Base-by-base conservation (phyloP, 2,797 vertebrate species). In the Merluccius polli region DNA sequence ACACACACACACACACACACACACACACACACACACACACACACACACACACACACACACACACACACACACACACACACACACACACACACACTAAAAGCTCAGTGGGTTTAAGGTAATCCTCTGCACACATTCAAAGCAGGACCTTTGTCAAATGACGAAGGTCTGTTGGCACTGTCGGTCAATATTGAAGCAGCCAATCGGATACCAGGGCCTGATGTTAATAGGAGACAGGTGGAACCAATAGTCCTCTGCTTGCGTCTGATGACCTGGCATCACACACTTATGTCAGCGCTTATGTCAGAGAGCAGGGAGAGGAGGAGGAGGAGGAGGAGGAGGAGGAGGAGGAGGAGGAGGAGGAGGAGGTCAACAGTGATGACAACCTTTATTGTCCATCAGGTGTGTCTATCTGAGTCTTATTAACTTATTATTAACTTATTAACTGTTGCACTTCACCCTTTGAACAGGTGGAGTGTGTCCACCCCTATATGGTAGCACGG, bases 161-260 rank as follows among this genome's bases (percentile, higher is more conserved):
- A n/a, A n/a, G n/a, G n/a, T n/a, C n/a, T n/a, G n/a, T n/a, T n/a
- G n/a, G n/a, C n/a, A n/a, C n/a, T n/a, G 71, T 74, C 15, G 76
- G 87, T 88, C 83, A 93, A 92, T 92, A 92, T 92, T 92, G 90
- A 87, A 92, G 81, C 77, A 79, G 84, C 52, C 80, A 82, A 76
- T 83, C 59, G 80, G 70, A 82, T 79, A 73, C 79, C 72, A 79
- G 18, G 10, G 13, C 29, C 13, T 27, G 36, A 16, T 21, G 76
- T 79, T 79, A 87, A 85, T 82, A 86, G 75, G 77, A 80, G 74
- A 44, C 82, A 86, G 76, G 77, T 81, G 76, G 24, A 38, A 30
- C 70, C 52, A 24, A 75, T 72, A 79, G 71, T 73, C 36, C 38
- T 77, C 59, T n/a, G 59, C 67, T 63, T 32, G 52, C 48, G 12